Base-by-base conservation (phyloP, 2,797 vertebrate genomes). In the Coregonus sp. region DNA sequence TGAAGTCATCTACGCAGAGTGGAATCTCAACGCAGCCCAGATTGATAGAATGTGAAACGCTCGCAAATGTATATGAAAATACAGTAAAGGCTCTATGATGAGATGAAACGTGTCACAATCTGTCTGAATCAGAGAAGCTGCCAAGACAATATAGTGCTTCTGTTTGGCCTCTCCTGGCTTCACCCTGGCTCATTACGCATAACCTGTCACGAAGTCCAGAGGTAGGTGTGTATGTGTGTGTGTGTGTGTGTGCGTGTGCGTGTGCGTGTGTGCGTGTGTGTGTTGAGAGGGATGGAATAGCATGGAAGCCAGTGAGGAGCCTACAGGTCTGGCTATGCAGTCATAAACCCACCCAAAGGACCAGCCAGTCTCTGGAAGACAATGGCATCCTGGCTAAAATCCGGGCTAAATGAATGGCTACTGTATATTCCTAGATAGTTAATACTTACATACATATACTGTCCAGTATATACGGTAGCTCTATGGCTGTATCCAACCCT, bases 1-100 rank as follows among this genome's bases (percentile, higher is more conserved):
- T 90, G 82, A 90, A 91, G 86, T 89, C 88, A 92, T 88, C 80
- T 80, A 25, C 25, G 25, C 25, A 25, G 25, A 25, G 25, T 25
- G 75, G 33, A 59, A 77, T 74, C 81, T 80, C 25, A 29, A 35
- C 76, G 65, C 61, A 67, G 77, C 71, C 74, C 76, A 47, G 67
- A 52, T 0, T 7, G 76, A 79, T 63, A 78, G 81, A 86, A 80
- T 74, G 70, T 80, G 80, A 83, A 74, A 82, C 63, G 72, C 37
- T 79, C 70, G 31, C 77, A 71, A 47, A 72, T 75, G 65, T 78
- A 72, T 80, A 12, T 47, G 40, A 0, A 47, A 47, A 47, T 47
- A 47, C 40, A 47, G 67, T 67, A 86, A 51, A 83, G 51, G 37
- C 47, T 33, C 25, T 56, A 16, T 37, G 50, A 18, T 15, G 12